phyloP scores from a whole-genome alignment of 2,888 invertebrate species.

The Omphaloscelis lunosa region DNA sequence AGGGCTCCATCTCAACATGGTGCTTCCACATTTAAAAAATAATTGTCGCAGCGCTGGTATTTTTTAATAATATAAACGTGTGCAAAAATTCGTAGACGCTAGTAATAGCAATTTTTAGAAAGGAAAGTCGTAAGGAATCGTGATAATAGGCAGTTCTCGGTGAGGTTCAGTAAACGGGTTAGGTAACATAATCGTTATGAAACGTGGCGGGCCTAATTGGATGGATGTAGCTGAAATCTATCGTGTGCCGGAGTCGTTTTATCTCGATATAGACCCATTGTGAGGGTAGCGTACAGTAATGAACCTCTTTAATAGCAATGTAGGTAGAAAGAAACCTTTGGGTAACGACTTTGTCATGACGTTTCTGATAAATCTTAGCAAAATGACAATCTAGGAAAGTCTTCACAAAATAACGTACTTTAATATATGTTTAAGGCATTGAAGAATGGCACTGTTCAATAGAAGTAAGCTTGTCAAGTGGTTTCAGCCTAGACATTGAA shows the following conservation, averaged over 20 bases:
- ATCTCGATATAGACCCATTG: slow-evolving; percentile 9
- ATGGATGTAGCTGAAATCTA: slow-evolving; percentile 33
- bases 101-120: background rate
- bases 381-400: background rate
- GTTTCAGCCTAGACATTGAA: background rate
- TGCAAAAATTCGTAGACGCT: background rate
- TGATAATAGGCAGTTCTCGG: slow-evolving; percentile 25
- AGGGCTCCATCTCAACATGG: no score
- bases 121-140: background rate
- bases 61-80: no score
- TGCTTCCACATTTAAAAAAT: no score
- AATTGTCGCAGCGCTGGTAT: no score
- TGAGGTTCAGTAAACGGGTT: slow-evolving; percentile 2
- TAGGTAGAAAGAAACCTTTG: background rate
- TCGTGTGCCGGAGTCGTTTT: slow-evolving; percentile 16
- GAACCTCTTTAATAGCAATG: background rate
- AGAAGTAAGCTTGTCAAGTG: background rate
- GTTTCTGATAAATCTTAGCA: background rate
- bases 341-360: background rate
- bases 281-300: background rate
- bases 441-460: background rate
- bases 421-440: background rate
- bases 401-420: background rate
- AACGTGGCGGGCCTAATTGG: slow-evolving; percentile 27
- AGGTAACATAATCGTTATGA: slow-evolving; percentile 17